Conservation (phyloP, 2,113 vertebrate genomes). For the Oreocharis arfaki region DNA sequence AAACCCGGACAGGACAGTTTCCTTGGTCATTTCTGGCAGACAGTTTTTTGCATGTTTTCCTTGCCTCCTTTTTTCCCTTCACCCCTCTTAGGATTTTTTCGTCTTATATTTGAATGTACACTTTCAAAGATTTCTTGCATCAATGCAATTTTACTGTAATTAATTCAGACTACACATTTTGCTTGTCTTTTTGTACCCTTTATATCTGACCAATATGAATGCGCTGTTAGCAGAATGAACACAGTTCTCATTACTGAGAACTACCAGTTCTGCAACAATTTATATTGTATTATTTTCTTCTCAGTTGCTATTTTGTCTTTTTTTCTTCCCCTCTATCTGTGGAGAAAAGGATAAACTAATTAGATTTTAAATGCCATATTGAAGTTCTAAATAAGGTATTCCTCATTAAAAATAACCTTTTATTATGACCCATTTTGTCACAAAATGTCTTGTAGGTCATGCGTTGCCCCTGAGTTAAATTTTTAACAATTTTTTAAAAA, state of each 20-base stretch:
- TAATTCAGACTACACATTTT: background rate
- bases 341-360: background rate
- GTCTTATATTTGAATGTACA: background rate
- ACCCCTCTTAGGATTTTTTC: background rate
- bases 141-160: background rate
- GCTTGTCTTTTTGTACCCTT: background rate
- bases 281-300: background rate
- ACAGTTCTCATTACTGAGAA: background rate
- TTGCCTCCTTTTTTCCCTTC: background rate
- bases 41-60: background rate
- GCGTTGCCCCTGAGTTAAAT: background rate
- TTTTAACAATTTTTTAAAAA: background rate
- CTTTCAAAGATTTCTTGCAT: background rate
- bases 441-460: background rate
- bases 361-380: background rate
- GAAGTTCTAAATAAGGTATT: background rate
- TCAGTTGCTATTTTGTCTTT: background rate
- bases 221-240: background rate
- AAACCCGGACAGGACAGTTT: background rate
- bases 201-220: background rate
- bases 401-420: conserved; percentile 11
- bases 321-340: background rate
- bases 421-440: background rate
- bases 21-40: background rate
- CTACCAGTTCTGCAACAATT: background rate